A percentile compares a stretch with the other conserved stretches of the same genome.
Conservation (phyloP, 2,888 invertebrate genomes). For the Nasonovia ribisnigri region DNA sequence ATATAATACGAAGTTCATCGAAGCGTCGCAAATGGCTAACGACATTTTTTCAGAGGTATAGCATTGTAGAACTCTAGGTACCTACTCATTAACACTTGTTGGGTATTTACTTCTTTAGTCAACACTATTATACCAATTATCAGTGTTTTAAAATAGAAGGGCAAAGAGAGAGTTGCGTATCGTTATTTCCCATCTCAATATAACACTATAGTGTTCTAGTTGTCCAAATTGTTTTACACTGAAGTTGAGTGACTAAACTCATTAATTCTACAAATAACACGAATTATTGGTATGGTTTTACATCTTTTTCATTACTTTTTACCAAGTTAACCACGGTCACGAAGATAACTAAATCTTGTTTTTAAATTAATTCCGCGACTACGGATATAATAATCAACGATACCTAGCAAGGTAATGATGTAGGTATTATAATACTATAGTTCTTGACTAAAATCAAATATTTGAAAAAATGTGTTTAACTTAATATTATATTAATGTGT, state of each 20-base stretch:
- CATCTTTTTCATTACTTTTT: not conserved
- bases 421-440: not conserved
- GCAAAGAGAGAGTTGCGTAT: not conserved
- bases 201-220: not conserved
- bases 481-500: not conserved
- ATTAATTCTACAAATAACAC: not conserved
- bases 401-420: not conserved
- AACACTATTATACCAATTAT: not conserved
- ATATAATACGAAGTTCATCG: not conserved
- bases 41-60: not conserved
- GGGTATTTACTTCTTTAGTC: not conserved
- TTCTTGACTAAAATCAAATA: not conserved
- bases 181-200: not conserved
- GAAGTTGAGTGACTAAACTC: not conserved
- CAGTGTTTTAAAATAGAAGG: not conserved
- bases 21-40: not conserved
- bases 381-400: not conserved
- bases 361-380: not conserved
- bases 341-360: not conserved
- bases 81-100: not conserved
- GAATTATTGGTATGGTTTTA: not conserved
- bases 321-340: not conserved
- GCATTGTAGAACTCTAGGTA: not conserved
- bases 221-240: not conserved
- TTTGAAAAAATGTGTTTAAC: not conserved